These are phyloP conservation scores for Rhizoglyphus robini DNA, from an alignment of 1,140 invertebrate genomes.

Conservation along the genomic window DNA sequence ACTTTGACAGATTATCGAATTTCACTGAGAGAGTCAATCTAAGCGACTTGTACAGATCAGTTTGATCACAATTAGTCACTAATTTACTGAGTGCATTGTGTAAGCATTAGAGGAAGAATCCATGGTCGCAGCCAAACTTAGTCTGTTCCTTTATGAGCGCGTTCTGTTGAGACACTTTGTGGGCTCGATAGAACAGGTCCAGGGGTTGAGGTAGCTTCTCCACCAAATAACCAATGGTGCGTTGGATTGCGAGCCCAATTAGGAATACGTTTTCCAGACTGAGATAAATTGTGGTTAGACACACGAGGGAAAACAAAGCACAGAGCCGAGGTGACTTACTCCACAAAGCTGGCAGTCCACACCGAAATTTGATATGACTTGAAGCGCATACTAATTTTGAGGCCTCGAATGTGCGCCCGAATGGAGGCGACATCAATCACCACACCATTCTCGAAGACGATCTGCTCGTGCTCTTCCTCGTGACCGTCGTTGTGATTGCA, in stretches of 20 bases:
- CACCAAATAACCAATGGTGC: not conserved
- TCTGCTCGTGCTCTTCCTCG: not conserved
- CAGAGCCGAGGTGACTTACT: not conserved
- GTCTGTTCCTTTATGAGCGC: not conserved
- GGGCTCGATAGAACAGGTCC: not conserved
- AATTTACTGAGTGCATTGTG: too few relatives aligned
- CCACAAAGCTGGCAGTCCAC: not conserved
- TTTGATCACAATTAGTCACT: too few relatives aligned
- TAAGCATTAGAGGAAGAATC: not conserved
- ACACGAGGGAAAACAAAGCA: too few relatives aligned
- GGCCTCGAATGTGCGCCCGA: not conserved
- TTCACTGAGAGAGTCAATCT: too few relatives aligned
- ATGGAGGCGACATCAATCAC: not conserved
- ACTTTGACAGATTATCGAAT: too few relatives aligned
- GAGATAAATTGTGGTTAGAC: too few relatives aligned
- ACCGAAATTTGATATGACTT: not conserved
- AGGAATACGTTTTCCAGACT: not conserved
- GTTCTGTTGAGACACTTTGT: not conserved
- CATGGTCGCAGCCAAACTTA: not conserved
- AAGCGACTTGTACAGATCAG: too few relatives aligned
- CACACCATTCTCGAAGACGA: too few relatives aligned
- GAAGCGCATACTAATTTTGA: constrained; percentile 11
- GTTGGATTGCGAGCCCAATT: not conserved
- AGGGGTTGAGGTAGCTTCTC: not conserved
- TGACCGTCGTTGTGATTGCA: not conserved